Percentiles rank a stretch among this genome's conserved stretches.
These are phyloP conservation scores for Steinernema scapterisci DNA, from an alignment of 2,888 invertebrate species.

Conservation along the genomic window DNA sequence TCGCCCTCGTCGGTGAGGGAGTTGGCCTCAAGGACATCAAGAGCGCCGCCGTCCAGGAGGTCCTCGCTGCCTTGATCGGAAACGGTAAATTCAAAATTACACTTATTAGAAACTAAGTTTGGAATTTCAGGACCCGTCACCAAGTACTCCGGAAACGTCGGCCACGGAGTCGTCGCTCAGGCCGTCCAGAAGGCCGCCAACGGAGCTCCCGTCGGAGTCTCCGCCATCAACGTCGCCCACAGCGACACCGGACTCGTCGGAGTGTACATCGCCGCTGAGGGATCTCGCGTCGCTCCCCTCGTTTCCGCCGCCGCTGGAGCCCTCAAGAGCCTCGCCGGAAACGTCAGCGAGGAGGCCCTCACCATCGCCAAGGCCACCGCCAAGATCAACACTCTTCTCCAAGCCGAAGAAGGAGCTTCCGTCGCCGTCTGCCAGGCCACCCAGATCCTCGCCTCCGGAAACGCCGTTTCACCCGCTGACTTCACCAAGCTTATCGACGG, in stretches of 20 bases:
- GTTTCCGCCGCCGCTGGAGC: constrained; percentile 50
- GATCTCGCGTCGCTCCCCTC: constrained; percentile 39
- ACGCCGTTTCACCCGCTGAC: constrained; percentile 51
- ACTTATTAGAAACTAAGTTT: neutral
- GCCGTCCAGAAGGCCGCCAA: constrained; percentile 51
- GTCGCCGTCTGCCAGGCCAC: constrained; percentile 57
- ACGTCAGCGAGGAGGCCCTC: constrained; percentile 46
- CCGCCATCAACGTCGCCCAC: constrained; percentile 54
- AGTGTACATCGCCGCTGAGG: constrained; percentile 57
- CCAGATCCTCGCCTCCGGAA: constrained; percentile 51
- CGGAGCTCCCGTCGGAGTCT: constrained; percentile 45
- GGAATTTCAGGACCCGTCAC: constrained; percentile 36
- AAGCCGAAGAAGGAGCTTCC: constrained; percentile 35
- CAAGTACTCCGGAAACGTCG: constrained; percentile 39
- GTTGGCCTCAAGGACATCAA: constrained; percentile 50
- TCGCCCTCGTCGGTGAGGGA: constrained; percentile 62
- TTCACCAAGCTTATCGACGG: constrained; percentile 49
- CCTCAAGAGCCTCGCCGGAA: constrained; percentile 50
- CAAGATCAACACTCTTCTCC: constrained; percentile 40
- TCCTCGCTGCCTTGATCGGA: constrained; percentile 51
- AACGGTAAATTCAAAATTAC: constrained; percentile 35
- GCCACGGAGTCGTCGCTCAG: constrained; percentile 43
- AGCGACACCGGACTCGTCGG: constrained; percentile 61
- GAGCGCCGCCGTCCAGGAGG: constrained; percentile 56
- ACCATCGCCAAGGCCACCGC: constrained; percentile 42